These are phyloP conservation scores for Homalodisca vitripennis DNA, from an alignment of 1,140 invertebrate species.

Conservation along the genomic window DNA sequence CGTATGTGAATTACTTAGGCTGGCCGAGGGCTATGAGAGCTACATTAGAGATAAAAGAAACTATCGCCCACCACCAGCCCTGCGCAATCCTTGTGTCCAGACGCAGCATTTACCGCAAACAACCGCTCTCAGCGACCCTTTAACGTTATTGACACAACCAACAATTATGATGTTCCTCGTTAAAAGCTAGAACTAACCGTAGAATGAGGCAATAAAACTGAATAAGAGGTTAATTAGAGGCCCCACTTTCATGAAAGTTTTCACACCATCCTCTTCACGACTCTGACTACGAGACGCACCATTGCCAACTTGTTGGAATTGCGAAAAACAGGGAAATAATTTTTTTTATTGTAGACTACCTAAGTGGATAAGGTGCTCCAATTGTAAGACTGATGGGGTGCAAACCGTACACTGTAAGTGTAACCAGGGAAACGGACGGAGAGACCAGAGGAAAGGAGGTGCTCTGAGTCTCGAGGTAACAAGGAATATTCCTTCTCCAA, in stretches of 20 bases:
- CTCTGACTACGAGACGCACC: no score
- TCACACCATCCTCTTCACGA: no score
- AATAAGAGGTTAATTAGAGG: no score
- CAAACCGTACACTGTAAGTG: neutral
- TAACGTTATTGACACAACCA: neutral
- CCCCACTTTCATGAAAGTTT: no score
- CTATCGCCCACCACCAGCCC: neutral
- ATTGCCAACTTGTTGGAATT: neutral
- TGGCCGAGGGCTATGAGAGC: conserved; percentile 3
- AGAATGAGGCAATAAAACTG: no score
- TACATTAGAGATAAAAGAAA: neutral
- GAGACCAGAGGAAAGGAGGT: conserved; percentile 1
- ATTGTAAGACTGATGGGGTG: neutral
- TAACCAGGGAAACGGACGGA: neutral
- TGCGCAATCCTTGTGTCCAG: neutral
- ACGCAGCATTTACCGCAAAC: neutral
- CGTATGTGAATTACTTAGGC: neutral
- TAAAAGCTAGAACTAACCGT: neutral
- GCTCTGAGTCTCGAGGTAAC: neutral
- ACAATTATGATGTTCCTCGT: neutral
- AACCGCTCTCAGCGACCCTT: neutral
- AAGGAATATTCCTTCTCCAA: neutral
- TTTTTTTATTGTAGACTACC: neutral
- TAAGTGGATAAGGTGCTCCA: neutral
- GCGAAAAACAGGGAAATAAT: neutral